Conservation (phyloP, 2,888 invertebrate species). For the Caenorhabditis macrosperma region DNA sequence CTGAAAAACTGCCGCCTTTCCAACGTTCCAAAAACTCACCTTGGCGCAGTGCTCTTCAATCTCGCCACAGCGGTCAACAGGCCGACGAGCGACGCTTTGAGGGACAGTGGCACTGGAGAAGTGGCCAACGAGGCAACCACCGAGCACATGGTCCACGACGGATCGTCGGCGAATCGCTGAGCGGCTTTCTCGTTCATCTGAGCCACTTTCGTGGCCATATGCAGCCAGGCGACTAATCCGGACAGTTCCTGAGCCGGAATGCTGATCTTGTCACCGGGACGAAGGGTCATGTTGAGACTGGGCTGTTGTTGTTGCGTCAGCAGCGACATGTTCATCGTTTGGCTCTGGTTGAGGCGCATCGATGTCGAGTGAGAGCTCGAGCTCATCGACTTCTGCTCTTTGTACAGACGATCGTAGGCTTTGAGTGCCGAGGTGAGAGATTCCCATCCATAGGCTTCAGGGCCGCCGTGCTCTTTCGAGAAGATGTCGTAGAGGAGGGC, state of each 20-base stretch:
- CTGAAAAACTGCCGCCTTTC: no score
- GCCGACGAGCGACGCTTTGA: constrained; percentile 67
- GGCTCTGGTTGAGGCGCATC: constrained; percentile 24
- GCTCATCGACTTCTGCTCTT: constrained; percentile 32
- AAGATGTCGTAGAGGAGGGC: constrained; percentile 66
- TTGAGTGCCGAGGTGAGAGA: constrained; percentile 62
- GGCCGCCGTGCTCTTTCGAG: constrained; percentile 52
- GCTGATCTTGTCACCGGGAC: constrained; percentile 27
- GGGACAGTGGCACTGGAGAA: constrained; percentile 60
- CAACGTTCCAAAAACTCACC: no score
- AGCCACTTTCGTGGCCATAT: constrained; percentile 63
- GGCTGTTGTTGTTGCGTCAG: constrained; percentile 16
- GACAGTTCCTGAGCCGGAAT: constrained; percentile 66
- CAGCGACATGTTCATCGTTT: constrained; percentile 10
- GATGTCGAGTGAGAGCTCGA: background rate
- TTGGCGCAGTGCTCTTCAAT: constrained; percentile 58
- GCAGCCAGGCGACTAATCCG: constrained; percentile 66
- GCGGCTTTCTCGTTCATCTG: constrained; percentile 58
- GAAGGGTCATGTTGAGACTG: constrained; percentile 20
- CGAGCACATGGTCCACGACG: constrained; percentile 62
- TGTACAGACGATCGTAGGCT: constrained; percentile 63
- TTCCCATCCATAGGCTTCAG: constrained; percentile 65
- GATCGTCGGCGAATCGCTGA: constrained; percentile 62
- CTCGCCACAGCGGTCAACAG: constrained; percentile 72
- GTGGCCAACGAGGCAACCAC: constrained; percentile 58